Percentiles rank a stretch among this genome's conserved stretches.
Evolutionary conservation across 1,140 invertebrate genomes (phyloP).

Genomic region (Drosophila nikananu): DNA sequence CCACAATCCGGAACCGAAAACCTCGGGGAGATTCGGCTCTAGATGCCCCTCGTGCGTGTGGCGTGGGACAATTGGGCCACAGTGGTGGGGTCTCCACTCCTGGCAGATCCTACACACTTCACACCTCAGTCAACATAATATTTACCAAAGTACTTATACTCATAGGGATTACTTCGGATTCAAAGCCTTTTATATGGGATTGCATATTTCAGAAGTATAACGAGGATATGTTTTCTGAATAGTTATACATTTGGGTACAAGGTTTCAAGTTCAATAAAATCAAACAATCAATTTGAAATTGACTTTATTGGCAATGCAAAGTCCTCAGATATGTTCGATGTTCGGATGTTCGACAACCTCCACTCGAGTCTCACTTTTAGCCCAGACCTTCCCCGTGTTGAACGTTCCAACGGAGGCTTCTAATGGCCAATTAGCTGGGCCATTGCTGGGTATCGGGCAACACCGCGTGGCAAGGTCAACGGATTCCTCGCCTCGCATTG

Average conservation of each 20-base stretch:
- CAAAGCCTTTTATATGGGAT: too few relatives aligned
- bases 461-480: slow-evolving; percentile 26
- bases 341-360: slow-evolving; percentile 14
- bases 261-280: neutral
- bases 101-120: neutral
- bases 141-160: neutral
- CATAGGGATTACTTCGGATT: neutral
- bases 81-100: neutral
- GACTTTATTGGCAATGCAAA: too few relatives aligned
- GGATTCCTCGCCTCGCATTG: slow-evolving; percentile 17
- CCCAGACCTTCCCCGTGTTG: slow-evolving; percentile 35
- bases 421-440: slow-evolving; percentile 21
- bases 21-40: slow-evolving; percentile 5
- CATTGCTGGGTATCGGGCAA: neutral
- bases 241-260: too few relatives aligned
- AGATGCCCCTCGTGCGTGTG: slow-evolving; percentile 29
- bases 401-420: slow-evolving; percentile 28
- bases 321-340: neutral
- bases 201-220: too few relatives aligned
- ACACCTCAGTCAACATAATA: neutral
- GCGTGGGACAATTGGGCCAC: slow-evolving; percentile 33
- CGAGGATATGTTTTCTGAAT: too few relatives aligned
- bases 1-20: slow-evolving; percentile 28
- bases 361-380: slow-evolving; percentile 33
- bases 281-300: neutral